A percentile compares a stretch with the other conserved stretches of the same genome.
Conservation (phyloP, 2,888 invertebrate genomes). For the Nomada ferruginata region DNA sequence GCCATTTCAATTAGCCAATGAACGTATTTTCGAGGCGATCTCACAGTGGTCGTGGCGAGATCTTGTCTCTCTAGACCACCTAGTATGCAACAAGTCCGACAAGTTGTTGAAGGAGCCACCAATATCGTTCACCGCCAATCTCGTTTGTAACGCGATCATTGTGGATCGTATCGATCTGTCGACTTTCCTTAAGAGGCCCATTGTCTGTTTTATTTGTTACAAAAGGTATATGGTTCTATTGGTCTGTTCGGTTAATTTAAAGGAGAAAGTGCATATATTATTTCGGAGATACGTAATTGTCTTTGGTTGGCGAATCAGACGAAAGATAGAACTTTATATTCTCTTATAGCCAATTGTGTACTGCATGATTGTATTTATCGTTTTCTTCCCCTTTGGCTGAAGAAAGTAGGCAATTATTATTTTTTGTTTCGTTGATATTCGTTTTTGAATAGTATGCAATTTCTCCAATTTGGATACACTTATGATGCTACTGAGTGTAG, state of each 20-base stretch:
- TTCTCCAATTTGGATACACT: too few species aligned
- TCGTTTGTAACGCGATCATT: constrained; percentile 23
- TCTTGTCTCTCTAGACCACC: constrained; percentile 58
- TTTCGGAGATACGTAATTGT: neutral
- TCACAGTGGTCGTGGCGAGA: constrained; percentile 12
- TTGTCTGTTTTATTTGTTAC: constrained; percentile 6
- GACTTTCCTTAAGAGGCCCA: constrained; percentile 12
- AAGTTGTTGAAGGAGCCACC: constrained; percentile 33
- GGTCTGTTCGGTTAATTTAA: neutral
- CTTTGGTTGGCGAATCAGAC: neutral
- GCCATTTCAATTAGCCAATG: constrained; percentile 60
- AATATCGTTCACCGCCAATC: constrained; percentile 24
- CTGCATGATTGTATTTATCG: neutral
- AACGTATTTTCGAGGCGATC: constrained; percentile 45
- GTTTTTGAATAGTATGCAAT: too few species aligned
- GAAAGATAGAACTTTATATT: neutral
- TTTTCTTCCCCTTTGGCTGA: neutral
- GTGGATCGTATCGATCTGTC: constrained; percentile 11
- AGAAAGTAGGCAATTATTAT: too few species aligned
- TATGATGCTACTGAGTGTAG: too few species aligned
- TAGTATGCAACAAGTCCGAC: constrained; percentile 56
- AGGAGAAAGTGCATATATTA: too few species aligned
- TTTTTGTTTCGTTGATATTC: too few species aligned
- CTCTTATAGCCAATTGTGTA: too few species aligned
- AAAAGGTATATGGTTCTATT: neutral